Percentiles rank a stretch among this genome's conserved stretches.
Conservation (phyloP, 2,797 vertebrate genomes). For the Leuciscus waleckii region DNA sequence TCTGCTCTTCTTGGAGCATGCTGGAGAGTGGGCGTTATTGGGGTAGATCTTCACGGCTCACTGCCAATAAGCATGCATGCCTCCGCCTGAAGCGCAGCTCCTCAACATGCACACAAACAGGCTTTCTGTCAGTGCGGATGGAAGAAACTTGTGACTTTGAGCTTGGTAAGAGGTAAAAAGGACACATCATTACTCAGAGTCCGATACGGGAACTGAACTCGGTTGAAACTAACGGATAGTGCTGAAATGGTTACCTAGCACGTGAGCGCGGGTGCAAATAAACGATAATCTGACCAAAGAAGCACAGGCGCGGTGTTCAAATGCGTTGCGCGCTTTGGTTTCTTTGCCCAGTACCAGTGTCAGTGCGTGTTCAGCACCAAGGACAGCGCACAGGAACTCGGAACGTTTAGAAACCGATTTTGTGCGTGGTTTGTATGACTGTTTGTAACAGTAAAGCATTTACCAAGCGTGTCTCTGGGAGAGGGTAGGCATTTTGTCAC, state of each 20-base stretch:
- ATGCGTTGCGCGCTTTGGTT: neutral
- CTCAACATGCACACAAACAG: slow-evolving; percentile 16
- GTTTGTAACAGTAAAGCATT: neutral
- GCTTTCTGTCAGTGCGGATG: slow-evolving; percentile 5
- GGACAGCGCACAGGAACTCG: slow-evolving; percentile 18
- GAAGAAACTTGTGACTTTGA: slow-evolving; percentile 21
- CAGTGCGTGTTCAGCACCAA: slow-evolving; percentile 32
- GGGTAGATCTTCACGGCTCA: slow-evolving; percentile 43
- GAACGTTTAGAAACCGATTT: neutral
- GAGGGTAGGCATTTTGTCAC: neutral
- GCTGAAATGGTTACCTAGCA: neutral
- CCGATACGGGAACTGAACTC: neutral
- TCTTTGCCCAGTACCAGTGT: neutral
- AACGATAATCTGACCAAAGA: neutral
- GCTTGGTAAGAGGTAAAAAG: slow-evolving; percentile 14
- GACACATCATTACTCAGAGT: neutral
- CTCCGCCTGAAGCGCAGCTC: slow-evolving; percentile 25
- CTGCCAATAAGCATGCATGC: slow-evolving; percentile 33
- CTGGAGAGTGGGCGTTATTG: slow-evolving; percentile 52
- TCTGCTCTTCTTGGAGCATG: slow-evolving; percentile 47
- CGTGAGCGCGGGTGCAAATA: neutral
- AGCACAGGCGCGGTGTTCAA: neutral
- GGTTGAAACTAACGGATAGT: neutral
- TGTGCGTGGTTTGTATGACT: neutral
- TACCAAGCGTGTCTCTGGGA: too few relatives aligned